Base-by-base conservation (phyloP, 2,888 invertebrate genomes). In the Acleris sparsana region DNA sequence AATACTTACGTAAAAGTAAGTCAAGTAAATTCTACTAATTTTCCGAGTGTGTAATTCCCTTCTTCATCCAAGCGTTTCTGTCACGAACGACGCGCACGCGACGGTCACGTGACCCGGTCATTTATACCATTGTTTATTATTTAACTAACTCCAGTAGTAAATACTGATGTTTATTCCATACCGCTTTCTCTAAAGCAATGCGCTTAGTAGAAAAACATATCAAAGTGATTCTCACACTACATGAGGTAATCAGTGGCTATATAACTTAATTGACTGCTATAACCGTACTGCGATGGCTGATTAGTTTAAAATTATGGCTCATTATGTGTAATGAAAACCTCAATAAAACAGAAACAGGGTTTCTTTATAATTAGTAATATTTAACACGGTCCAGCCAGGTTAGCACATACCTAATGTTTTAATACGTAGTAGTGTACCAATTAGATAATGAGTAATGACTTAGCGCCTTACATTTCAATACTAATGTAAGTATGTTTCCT, bases 401-500 rank as follows among this genome's bases (percentile, higher is more conserved):
- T 7, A 29, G 1, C 7, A 33, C 33, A 4, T 9, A 33, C 25
- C 7, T 25, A 25, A 9, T 33, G 3, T 9, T 33, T 33, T 9
- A 2, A 9, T 33, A 33, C 9, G 9, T 9, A 33, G 9, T 33
- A 9, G 33, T 33, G 33, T 29, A 29, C 29, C 7, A 29, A 29
- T 6, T 29, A 7, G 7, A 6, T 29, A 29, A 2, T 29, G 9
- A 29, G 1, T 29, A 29, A 2, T 29, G 9, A 29, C 29, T 7
- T 25, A 1, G 5, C 5, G 5, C 25, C 25, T 29, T 29, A 9
- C 29, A 7, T 29, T 56, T 56, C 5, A 17, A 22, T n/a, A n/a
- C 13, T 44, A n/a, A 44, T n/a, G 39, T 20, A 17, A 57, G 17
- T 7, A 18, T 33, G 57, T 63, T 69, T 72, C 72, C 65, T 80